phyloP scores from a whole-genome alignment of 2,888 invertebrate species.

The Beris chalybata region DNA sequence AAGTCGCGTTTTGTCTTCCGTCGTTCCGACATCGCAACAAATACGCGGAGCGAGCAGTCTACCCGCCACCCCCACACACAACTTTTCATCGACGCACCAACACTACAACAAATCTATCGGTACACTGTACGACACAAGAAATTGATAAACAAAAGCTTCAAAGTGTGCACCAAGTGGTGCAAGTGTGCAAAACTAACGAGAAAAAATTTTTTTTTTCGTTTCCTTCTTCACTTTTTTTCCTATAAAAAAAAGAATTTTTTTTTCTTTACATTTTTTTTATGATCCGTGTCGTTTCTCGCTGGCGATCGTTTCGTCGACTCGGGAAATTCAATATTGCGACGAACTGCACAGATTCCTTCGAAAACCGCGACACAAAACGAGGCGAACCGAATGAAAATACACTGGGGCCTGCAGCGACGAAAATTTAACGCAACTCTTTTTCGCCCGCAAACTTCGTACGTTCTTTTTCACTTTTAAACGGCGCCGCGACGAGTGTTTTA shows the following conservation, averaged over 20 bases:
- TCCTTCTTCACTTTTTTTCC: constrained; percentile 1
- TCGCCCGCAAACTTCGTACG: no score
- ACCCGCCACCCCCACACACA: constrained; percentile 18
- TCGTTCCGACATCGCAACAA: constrained; percentile 13
- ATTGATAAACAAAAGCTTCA: constrained; percentile 38
- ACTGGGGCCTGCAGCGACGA: no score
- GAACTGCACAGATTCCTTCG: no score
- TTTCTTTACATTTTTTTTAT: constrained; percentile 3
- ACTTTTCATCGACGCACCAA: constrained; percentile 13
- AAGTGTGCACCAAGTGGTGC: constrained; percentile 24
- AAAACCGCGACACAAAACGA: no score
- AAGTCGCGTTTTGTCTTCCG: constrained; percentile 25
- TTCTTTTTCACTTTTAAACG: no score
- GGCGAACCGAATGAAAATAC: no score
- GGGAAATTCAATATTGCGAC: background rate
- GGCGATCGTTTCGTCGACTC: background rate
- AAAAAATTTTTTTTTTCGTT: background rate
- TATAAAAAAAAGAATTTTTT: constrained; percentile 11
- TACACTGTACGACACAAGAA: constrained; percentile 28
- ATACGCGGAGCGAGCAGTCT: background rate
- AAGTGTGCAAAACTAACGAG: constrained; percentile 11
- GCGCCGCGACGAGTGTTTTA: no score
- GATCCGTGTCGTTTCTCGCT: background rate
- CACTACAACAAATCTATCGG: constrained; percentile 25
- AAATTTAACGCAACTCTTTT: no score